Conservation (phyloP, 1,140 invertebrate genomes). For the Bombus polaris region DNA sequence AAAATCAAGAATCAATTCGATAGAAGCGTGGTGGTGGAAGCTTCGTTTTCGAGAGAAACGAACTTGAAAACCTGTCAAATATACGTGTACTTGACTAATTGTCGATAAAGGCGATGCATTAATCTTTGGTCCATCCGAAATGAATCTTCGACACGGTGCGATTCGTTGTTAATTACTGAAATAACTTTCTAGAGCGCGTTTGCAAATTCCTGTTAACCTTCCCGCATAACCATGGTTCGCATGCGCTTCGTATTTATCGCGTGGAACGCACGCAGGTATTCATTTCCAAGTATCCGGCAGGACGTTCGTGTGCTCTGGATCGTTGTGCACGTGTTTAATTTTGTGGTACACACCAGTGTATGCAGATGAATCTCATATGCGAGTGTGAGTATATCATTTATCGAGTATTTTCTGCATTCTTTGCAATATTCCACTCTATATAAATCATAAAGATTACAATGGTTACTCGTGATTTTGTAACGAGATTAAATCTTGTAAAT, state of each 20-base stretch:
- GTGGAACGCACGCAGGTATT: constrained; percentile 4
- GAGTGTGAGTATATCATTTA: not conserved
- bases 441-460: too few species aligned
- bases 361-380: not conserved
- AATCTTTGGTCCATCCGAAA: not conserved
- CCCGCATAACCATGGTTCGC: not conserved
- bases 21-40: too few species aligned
- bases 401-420: not conserved
- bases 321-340: not conserved
- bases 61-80: too few species aligned
- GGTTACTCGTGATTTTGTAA: too few species aligned
- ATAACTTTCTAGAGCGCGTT: not conserved
- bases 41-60: too few species aligned
- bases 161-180: not conserved
- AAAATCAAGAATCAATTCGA: too few species aligned
- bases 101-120: not conserved
- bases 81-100: too few species aligned
- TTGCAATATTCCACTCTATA: too few species aligned
- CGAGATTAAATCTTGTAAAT: too few species aligned
- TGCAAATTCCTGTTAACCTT: not conserved
- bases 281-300: constrained; percentile 1
- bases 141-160: constrained; percentile 2
- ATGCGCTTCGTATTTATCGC: constrained; percentile 12
- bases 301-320: not conserved
- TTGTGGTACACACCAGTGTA: not conserved